These are phyloP conservation scores for Protosalanx chinensis DNA, from an alignment of 2,797 vertebrate species.

Conservation along the genomic window DNA sequence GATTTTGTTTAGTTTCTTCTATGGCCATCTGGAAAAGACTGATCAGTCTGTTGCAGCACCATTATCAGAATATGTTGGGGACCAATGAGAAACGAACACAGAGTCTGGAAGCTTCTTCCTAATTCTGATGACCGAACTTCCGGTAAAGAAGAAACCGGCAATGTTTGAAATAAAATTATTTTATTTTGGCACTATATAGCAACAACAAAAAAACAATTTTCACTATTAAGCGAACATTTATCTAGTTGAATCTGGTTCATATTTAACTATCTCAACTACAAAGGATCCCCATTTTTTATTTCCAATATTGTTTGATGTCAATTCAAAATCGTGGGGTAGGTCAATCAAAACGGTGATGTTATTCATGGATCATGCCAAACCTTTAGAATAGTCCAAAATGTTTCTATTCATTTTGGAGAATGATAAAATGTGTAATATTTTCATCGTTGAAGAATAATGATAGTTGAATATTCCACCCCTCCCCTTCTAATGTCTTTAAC, in stretches of 20 bases:
- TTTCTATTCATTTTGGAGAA: neutral
- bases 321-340: neutral
- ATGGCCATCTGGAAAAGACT: neutral
- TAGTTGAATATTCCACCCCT: neutral
- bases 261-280: neutral
- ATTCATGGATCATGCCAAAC: neutral
- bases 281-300: neutral
- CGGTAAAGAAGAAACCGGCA: neutral
- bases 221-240: neutral
- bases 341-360: neutral
- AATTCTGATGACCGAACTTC: neutral
- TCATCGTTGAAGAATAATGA: neutral
- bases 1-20: neutral
- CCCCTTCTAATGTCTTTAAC: constrained; percentile 5
- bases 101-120: constrained; percentile 25
- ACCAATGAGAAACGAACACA: constrained; percentile 62
- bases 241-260: neutral
- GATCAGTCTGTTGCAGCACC: no score
- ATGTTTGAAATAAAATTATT: constrained; percentile 3
- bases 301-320: neutral
- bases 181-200: neutral
- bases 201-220: neutral
- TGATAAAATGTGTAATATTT: neutral
- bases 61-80: neutral
- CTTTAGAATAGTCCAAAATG: neutral